Evolutionary conservation across 2,797 vertebrate genomes (phyloP).

Genomic region (Loris lydekkerianus): DNA sequence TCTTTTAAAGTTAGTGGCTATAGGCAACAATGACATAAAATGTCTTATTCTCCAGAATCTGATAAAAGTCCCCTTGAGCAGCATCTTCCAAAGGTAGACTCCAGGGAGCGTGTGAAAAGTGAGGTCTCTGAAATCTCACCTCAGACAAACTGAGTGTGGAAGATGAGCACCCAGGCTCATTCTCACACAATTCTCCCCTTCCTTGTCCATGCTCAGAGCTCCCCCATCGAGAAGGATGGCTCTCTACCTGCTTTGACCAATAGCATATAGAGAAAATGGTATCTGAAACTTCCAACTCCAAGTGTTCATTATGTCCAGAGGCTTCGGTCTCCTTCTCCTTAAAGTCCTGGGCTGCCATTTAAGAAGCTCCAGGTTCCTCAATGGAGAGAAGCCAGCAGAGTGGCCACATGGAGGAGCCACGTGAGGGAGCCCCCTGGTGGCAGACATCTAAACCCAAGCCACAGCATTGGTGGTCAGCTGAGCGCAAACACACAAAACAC

Average conservation of each 20-base stretch:
- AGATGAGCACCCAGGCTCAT: background rate
- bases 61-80: background rate
- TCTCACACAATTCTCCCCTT: background rate
- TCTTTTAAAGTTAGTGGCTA: background rate
- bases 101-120: background rate
- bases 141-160: background rate
- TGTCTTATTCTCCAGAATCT: background rate
- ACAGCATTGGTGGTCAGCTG: rapidly evolving
- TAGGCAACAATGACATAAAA: background rate
- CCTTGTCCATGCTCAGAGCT: background rate
- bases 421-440: background rate
- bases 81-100: background rate
- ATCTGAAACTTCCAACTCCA: background rate
- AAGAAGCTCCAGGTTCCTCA: background rate
- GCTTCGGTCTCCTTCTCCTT: rapidly evolving
- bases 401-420: background rate
- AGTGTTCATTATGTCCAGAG: rapidly evolving
- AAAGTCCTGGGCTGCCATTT: background rate
- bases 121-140: background rate
- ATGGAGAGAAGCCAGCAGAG: background rate
- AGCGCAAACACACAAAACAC: background rate
- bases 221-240: too few relatives aligned
- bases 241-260: background rate
- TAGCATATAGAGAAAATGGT: background rate
- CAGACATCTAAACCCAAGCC: background rate